These are phyloP conservation scores for Ormyrus pomaceus DNA, from an alignment of 2,888 invertebrate genomes.

Conservation along the genomic window DNA sequence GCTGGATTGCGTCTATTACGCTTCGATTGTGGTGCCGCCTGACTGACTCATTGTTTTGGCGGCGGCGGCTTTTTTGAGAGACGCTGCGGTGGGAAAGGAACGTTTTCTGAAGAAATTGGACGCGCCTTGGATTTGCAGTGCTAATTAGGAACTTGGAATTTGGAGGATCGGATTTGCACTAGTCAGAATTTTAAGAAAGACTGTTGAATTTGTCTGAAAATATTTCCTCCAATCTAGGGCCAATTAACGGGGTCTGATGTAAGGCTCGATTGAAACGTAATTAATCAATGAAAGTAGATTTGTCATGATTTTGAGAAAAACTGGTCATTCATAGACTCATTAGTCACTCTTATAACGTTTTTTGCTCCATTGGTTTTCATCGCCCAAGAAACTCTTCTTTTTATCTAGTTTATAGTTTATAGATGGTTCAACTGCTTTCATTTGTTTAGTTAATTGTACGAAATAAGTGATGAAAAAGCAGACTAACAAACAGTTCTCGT, in stretches of 20 bases:
- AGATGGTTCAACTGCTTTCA: not conserved
- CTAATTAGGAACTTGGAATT: too few species aligned
- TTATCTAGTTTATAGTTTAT: not conserved
- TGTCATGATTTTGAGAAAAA: slow-evolving; percentile 30
- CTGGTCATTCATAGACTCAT: slow-evolving; percentile 9
- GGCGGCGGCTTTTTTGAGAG: too few species aligned
- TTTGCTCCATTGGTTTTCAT: not conserved
- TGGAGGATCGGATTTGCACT: not conserved
- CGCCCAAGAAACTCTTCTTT: not conserved
- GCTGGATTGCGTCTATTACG: not conserved
- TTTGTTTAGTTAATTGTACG: not conserved
- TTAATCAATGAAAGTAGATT: slow-evolving; percentile 40
- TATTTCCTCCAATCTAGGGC: slow-evolving; percentile 1
- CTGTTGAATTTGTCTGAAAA: not conserved
- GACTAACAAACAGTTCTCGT: too few species aligned
- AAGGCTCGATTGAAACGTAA: slow-evolving; percentile 15
- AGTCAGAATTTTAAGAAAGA: slow-evolving; percentile 32
- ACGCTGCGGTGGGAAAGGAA: too few species aligned
- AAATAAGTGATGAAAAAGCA: too few species aligned
- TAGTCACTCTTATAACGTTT: slow-evolving; percentile 5
- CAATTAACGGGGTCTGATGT: slow-evolving; percentile 7
- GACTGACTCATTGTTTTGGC: slow-evolving; percentile 18
- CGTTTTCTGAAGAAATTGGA: too few species aligned
- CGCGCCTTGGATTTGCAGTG: too few species aligned
- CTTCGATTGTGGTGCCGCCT: not conserved